phyloP scores from a whole-genome alignment of 2,888 invertebrate genomes.

The Mylabris sibirica region DNA sequence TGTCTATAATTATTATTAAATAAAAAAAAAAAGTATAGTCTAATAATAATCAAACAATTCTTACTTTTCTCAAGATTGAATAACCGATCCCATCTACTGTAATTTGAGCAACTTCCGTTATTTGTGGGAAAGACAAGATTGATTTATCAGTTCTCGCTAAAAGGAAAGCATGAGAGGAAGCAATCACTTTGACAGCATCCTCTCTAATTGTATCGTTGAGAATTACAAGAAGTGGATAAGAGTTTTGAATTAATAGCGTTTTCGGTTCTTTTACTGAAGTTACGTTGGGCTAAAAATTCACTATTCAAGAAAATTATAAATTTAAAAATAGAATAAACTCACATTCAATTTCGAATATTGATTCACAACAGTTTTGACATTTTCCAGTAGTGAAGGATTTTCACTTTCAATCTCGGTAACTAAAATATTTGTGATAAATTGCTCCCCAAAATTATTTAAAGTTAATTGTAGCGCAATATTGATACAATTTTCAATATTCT shows the following conservation, averaged over 20 bases:
- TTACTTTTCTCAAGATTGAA: slow-evolving; percentile 53
- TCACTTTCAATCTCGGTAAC: slow-evolving; percentile 54
- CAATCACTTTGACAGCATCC: slow-evolving; percentile 50
- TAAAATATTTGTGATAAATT: slow-evolving; percentile 46
- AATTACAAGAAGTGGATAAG: slow-evolving; percentile 53
- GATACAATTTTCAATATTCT: slow-evolving; percentile 54
- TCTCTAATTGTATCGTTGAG: slow-evolving; percentile 49
- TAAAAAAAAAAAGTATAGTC: background rate
- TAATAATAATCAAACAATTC: slow-evolving; percentile 13
- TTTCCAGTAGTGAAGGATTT: slow-evolving; percentile 43
- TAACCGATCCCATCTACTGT: slow-evolving; percentile 46
- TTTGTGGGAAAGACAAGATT: slow-evolving; percentile 40
- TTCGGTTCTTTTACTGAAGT: slow-evolving; percentile 49
- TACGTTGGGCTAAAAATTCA: slow-evolving; percentile 50
- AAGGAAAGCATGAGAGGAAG: slow-evolving; percentile 50
- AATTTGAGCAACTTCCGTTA: slow-evolving; percentile 50
- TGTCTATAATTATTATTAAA: slow-evolving; percentile 34
- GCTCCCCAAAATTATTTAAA: slow-evolving; percentile 51
- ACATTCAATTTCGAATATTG: slow-evolving; percentile 52
- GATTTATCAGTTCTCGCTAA: slow-evolving; percentile 48
- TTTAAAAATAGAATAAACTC: slow-evolving; percentile 32
- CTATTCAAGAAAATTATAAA: background rate
- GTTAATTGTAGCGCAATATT: slow-evolving; percentile 53
- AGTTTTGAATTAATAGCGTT: slow-evolving; percentile 50
- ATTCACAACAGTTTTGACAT: slow-evolving; percentile 49